Evolutionary conservation across 37 sponge, comb jelly and placozoan species (phyloP), one percentile per base, ranked within the genome.

Genomic region (Mnemiopsis leidyi): DNA sequence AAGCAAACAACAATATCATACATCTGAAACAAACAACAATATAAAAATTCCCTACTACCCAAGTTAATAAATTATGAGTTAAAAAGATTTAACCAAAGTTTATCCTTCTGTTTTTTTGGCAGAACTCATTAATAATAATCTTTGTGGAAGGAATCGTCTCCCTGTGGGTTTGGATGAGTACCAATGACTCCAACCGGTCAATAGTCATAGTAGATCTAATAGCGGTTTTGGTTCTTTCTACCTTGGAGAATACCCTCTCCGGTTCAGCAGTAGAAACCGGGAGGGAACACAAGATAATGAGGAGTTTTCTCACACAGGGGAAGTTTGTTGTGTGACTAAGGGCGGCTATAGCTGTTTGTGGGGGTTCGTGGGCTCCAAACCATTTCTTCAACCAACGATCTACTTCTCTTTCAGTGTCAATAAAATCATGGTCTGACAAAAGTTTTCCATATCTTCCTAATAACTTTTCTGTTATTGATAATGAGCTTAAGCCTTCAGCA

Each of bases 181-280:
- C 38, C 38, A 93, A 73, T n/a, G 33, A 36, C 34, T 93, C 93
- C 69, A 93, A n/a, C n/a, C 93, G 69, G 68, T 69, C 35, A 33
- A 37, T 73, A 33, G 69, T 61, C 93, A 93, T 93, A 3, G 71
- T 28, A 38, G 73, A 32, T 93, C 93, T 68, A 28, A 69, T 93
- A 35, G 71, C 93, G 18, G 75, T 93, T 69, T 69, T 69, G 69
- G 93, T 69, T 93, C 68, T 93, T 36, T 93, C 93, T 13, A 93
- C 35, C 31, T 69, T 93, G 24, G 93, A 93, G 93, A 93, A 93
- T 38, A 36, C 69, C 38, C 93, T 34, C 71, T 93, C 75, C 69
- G 93, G 73, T 73, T 93, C 93, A 28, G 75, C 71, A 0, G 93
- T 68, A 32, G 93, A 69, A 69, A 93, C 93, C 30, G 75, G 93